A percentile compares a stretch with the other conserved stretches of the same genome.
phyloP scores from a whole-genome alignment of 2,888 invertebrate genomes.

The Tryphoninae sp. region DNA sequence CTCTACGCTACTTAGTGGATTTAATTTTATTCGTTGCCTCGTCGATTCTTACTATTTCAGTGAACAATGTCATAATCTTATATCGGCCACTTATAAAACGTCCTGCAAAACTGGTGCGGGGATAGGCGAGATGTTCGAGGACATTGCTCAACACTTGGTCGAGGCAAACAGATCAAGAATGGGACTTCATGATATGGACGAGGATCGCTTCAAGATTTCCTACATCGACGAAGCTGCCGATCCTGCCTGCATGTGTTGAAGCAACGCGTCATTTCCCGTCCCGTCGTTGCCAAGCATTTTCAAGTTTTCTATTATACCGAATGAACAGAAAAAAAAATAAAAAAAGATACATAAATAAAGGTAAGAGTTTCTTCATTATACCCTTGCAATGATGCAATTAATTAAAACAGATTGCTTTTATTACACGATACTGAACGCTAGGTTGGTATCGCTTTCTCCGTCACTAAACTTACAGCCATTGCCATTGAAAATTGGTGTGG shows the following conservation, averaged over 20 bases:
- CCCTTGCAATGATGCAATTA: constrained; percentile 42
- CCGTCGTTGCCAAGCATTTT: constrained; percentile 44
- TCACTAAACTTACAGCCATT: constrained; percentile 30
- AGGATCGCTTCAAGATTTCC: constrained; percentile 89
- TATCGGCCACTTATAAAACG: constrained; percentile 93
- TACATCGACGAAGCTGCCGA: constrained; percentile 84
- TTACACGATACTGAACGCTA: constrained; percentile 24
- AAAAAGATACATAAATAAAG: constrained; percentile 1
- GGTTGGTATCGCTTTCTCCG: neutral
- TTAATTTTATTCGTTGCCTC: neutral
- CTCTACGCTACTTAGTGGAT: neutral
- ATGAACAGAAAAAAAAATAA: constrained; percentile 8
- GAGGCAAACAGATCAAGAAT: constrained; percentile 91
- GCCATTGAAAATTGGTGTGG: constrained; percentile 19
- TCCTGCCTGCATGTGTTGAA: constrained; percentile 82
- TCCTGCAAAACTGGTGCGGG: constrained; percentile 94
- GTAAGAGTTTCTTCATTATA: constrained; percentile 21
- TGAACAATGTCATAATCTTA: constrained; percentile 95
- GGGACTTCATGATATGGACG: constrained; percentile 90
- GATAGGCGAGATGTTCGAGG: constrained; percentile 94
- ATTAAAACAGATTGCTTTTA: constrained; percentile 50
- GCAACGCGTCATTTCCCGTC: constrained; percentile 19
- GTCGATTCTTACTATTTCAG: constrained; percentile 82
- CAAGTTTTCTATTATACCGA: constrained; percentile 19
- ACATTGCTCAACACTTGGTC: constrained; percentile 91